phyloP scores from a whole-genome alignment of 2,113 vertebrate genomes.

The Nannospalax galili region DNA sequence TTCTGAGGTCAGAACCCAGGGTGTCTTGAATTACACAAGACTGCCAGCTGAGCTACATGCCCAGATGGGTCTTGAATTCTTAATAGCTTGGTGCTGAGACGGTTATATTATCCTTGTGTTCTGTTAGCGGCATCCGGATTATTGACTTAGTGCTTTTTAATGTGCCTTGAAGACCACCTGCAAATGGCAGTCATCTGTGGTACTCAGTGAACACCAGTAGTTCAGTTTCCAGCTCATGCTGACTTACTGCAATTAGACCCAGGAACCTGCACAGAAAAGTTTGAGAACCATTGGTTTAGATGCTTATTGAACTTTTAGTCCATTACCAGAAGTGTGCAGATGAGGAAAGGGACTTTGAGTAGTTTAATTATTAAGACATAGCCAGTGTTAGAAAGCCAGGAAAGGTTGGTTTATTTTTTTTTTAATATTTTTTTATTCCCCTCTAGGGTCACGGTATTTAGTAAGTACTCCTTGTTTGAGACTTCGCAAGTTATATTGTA shows the following conservation, averaged over 20 bases:
- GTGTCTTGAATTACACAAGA: background rate
- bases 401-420: background rate
- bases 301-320: conserved; percentile 12
- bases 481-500: background rate
- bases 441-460: background rate
- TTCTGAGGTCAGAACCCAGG: background rate
- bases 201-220: background rate
- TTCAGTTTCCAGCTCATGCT: background rate
- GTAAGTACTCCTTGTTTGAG: background rate
- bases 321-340: conserved; percentile 4
- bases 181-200: background rate
- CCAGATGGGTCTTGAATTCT: background rate
- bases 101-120: background rate
- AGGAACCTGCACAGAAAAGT: background rate
- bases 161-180: background rate
- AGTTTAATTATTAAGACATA: background rate
- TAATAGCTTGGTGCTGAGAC: conserved; percentile 1
- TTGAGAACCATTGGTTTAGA: background rate
- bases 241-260: background rate
- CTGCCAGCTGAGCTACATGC: background rate
- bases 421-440: no score
- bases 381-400: background rate
- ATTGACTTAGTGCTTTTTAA: background rate
- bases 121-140: background rate
- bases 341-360: background rate